phyloP scores from a whole-genome alignment of 1,140 invertebrate genomes.

The Drosophila mayri region DNA sequence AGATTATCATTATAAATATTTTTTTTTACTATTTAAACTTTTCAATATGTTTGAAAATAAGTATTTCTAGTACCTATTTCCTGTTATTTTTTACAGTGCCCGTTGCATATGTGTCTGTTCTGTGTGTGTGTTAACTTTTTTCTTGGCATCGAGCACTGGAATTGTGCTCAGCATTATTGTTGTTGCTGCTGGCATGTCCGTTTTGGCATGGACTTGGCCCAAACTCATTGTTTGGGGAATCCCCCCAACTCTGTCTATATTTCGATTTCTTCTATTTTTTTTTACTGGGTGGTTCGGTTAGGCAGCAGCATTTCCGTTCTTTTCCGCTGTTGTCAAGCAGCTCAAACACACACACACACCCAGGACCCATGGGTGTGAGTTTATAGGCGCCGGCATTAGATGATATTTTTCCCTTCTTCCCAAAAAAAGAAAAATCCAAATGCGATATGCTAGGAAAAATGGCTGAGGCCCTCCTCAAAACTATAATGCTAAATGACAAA shows the following conservation, averaged over 20 bases:
- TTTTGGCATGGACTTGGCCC: constrained; percentile 77
- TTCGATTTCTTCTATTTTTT: constrained; percentile 30
- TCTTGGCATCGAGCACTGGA: constrained; percentile 67
- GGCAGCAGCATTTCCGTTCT: constrained; percentile 76
- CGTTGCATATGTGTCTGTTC: constrained; percentile 5
- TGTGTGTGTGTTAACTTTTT: constrained; percentile 42
- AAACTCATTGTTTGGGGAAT: constrained; percentile 57
- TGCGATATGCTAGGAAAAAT: constrained; percentile 34
- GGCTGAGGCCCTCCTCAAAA: constrained; percentile 33
- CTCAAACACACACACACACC: constrained; percentile 55
- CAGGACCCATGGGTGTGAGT: constrained; percentile 17
- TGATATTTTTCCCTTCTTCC: constrained; percentile 18
- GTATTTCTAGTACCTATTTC: too few relatives aligned
- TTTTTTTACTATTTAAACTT: too few relatives aligned
- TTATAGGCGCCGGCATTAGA: constrained; percentile 71
- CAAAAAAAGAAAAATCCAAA: constrained; percentile 7
- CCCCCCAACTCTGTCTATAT: constrained; percentile 18
- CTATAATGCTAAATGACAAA: constrained; percentile 80
- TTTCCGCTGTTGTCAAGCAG: constrained; percentile 78
- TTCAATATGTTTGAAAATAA: background rate
- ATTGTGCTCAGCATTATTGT: constrained; percentile 68
- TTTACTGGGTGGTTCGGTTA: constrained; percentile 56
- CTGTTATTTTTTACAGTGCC: background rate
- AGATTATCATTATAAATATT: too few relatives aligned
- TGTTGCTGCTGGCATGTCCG: constrained; percentile 73